Base-by-base conservation (phyloP, 2,888 invertebrate species). In the Apoderus coryli region DNA sequence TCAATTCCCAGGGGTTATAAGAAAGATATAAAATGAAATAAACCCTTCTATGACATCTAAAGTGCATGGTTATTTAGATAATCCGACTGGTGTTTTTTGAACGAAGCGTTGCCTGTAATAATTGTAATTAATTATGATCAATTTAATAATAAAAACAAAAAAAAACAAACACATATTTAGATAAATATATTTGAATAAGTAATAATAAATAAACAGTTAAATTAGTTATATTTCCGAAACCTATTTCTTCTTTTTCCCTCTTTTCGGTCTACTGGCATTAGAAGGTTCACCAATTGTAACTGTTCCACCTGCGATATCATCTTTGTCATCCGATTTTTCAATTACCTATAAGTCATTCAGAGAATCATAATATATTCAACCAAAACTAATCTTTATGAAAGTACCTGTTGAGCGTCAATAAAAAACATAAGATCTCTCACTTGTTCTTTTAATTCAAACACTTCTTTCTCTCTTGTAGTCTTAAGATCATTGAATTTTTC, bases 381-480 rank as follows among this genome's bases (percentile, higher is more conserved):
- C 3, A 24, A 29, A 23, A 13, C 10, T 7, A 4, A 11, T 22
- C 4, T 10, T 22, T 14, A 6, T 22, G n/a, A 19, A 19, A 14
- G 3, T 14, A 38, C 43, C 36, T 55, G 49, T 53, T 84, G 82
- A 2, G 92, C 93, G 43, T 93, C 88, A 46, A 98, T 72, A 56
- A 81, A 93, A 63, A 96, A 92, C 90, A 95, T 92, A 27, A 98
- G 68, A 65, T 98, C 98, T 16, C 86, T 69, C 5, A 98, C 67
- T 63, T 98, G 92, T 46, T 96, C 95, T 42, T 79, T 76, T 15
- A 96, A 63, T 11, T 92, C 89, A 0, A 59, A 43, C n/a, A 90
- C 67, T 68, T 92, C 76, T 26, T 57, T 48, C 32, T 69, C 65
- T 41, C 67, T 67, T 47, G 39, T 59, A 49, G 43, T 51, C 53